Base-by-base conservation (phyloP, 2,113 vertebrate genomes). In the Pelvicachromis taeniatus region DNA sequence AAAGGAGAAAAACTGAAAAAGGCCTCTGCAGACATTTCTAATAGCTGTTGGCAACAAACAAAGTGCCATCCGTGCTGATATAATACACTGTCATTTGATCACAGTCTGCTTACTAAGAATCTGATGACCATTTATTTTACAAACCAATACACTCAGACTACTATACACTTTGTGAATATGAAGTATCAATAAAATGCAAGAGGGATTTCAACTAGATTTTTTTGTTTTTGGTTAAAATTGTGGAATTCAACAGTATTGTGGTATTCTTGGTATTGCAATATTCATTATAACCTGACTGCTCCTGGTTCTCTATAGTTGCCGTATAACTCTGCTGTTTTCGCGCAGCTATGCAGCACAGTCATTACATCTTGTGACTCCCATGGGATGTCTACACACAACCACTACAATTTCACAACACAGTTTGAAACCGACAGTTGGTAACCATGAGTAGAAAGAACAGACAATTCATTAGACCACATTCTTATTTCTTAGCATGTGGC, bases 21-120 rank as follows among this genome's bases (percentile, higher is more conserved):
- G 82, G 77, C 61, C 59, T 90, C 33, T 82, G 88, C 90, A 68
- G 89, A 92, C 90, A 92, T 91, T 88, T 94, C 84, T 91, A 61
- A 85, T 3, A 73, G 84, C 91, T 94, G 88, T 81, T 63, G 79
- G 45, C 83, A 87, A 81, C 58, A 85, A 89, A 77, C 2, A 80
- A 81, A 83, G 21, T 17, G 61, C 65, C 86, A 58, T 53, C 82
- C 63, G 59, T 52, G 19, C 48, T 84, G 78, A 81, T 75, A 23
- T 17, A 77, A 38, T 16, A 80, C 63, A 77, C 68, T 73, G 33
- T 50, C 21, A 83, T 85, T 52, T 78, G 63, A 81, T 35, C 35
- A 26, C 52, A 80, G 38, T 65, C 8, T 40, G 38, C 52, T 78
- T 2, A 38, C 4, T 23, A 42, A 42, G 9, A 59, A 12, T 40